Conservation (phyloP, 2,113 vertebrate genomes). For the Coregonus clupeaformis region DNA sequence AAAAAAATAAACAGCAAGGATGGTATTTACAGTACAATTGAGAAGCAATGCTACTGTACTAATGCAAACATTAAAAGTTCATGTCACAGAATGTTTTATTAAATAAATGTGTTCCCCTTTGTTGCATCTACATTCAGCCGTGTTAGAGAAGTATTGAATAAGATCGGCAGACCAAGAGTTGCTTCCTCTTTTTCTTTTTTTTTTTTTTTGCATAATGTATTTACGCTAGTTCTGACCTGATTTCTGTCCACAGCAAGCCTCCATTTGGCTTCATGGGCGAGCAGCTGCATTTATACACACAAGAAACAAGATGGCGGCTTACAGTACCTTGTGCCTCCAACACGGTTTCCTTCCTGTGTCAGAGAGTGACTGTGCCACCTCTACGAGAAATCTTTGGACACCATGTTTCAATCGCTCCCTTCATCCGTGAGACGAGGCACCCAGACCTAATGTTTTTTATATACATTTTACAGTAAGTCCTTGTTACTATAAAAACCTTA, state of each 20-base stretch:
- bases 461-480: background rate
- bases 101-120: background rate
- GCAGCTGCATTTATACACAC: slow-evolving; percentile 25
- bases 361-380: slow-evolving; percentile 3
- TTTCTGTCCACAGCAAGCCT: slow-evolving; percentile 46
- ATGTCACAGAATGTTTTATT: background rate
- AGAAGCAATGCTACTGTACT: background rate
- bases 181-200: background rate
- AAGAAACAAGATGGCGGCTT: slow-evolving; percentile 66
- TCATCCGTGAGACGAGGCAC: slow-evolving; percentile 1
- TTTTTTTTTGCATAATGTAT: slow-evolving; percentile 28
- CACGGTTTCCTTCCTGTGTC: slow-evolving; percentile 19
- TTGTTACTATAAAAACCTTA: background rate
- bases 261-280: slow-evolving; percentile 35
- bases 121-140: background rate
- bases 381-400: background rate
- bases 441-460: background rate
- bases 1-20: too few relatives aligned
- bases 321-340: slow-evolving; percentile 59
- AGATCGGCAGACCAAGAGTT: background rate
- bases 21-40: background rate
- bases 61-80: background rate
- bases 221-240: slow-evolving; percentile 54
- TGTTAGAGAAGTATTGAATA: background rate
- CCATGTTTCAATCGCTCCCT: background rate